Evolutionary conservation across 35 echinoderm and acorn worm genomes (phyloP).

Genomic region (Nesometra sesokonis): DNA sequence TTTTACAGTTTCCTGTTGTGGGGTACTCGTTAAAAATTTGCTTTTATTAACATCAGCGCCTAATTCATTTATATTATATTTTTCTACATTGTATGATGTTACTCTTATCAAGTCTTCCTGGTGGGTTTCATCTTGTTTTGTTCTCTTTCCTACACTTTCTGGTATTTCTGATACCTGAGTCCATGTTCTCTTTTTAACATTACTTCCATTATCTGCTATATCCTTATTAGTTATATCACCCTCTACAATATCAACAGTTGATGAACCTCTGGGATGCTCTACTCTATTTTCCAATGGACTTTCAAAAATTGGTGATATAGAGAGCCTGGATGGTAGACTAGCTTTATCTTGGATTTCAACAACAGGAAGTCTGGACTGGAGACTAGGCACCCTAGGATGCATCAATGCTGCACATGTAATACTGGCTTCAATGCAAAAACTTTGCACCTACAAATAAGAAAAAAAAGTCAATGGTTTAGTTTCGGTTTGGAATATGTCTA

Average conservation of each 20-base stretch:
- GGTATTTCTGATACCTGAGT: neutral
- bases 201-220: neutral
- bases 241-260: neutral
- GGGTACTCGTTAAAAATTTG: too few relatives aligned
- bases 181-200: neutral
- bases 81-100: too few relatives aligned
- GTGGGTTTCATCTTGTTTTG: neutral
- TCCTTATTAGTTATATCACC: neutral
- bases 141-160: neutral
- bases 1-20: too few relatives aligned
- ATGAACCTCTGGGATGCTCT: neutral
- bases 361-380: neutral
- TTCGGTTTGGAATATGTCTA: too few relatives aligned
- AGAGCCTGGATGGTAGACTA: too few relatives aligned
- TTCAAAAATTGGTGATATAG: neutral
- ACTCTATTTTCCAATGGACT: neutral
- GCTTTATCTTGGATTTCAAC: neutral
- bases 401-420: neutral
- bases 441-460: neutral
- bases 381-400: constrained; percentile 6
- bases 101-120: neutral
- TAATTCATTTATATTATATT: too few relatives aligned
- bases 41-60: too few relatives aligned
- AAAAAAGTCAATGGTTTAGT: too few relatives aligned
- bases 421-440: neutral